Evolutionary conservation across 2,888 invertebrate genomes (phyloP).

Genomic region (Leuctra nigra): DNA sequence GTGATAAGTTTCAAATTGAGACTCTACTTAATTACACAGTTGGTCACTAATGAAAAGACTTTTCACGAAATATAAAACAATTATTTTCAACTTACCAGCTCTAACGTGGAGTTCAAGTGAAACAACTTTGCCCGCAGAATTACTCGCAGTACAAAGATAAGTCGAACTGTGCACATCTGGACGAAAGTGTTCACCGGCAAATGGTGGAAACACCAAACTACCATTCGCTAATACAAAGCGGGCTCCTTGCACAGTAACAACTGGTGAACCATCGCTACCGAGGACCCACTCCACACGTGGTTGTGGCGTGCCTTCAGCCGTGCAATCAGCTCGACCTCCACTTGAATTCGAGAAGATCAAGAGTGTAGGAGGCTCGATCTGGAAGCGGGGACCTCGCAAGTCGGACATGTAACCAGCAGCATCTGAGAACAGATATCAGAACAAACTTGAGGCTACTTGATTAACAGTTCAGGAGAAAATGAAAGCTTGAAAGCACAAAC

Average conservation of each 20-base stretch:
- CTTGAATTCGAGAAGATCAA: conserved; percentile 29
- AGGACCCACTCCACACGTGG: conserved; percentile 29
- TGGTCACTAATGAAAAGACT: too few species aligned
- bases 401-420: conserved; percentile 24
- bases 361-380: conserved; percentile 27
- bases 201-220: conserved; percentile 32
- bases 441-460: background rate
- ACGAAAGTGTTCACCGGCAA: conserved; percentile 31
- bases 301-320: conserved; percentile 28
- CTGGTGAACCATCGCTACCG: conserved; percentile 28
- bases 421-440: background rate
- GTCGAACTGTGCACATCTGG: conserved; percentile 33
- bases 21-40: too few species aligned
- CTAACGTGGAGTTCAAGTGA: conserved; percentile 21
- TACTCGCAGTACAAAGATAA: conserved; percentile 30
- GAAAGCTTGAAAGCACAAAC: too few species aligned
- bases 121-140: conserved; percentile 20
- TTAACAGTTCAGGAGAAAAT: background rate
- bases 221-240: conserved; percentile 31
- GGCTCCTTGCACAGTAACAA: conserved; percentile 29
- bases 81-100: conserved; percentile 20
- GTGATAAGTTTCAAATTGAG: too few species aligned
- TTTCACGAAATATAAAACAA: too few species aligned
- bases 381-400: conserved; percentile 28
- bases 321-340: conserved; percentile 28